Evolutionary conservation across 2,113 vertebrate genomes (phyloP).

Genomic region (human (Homo sapiens)): DNA sequence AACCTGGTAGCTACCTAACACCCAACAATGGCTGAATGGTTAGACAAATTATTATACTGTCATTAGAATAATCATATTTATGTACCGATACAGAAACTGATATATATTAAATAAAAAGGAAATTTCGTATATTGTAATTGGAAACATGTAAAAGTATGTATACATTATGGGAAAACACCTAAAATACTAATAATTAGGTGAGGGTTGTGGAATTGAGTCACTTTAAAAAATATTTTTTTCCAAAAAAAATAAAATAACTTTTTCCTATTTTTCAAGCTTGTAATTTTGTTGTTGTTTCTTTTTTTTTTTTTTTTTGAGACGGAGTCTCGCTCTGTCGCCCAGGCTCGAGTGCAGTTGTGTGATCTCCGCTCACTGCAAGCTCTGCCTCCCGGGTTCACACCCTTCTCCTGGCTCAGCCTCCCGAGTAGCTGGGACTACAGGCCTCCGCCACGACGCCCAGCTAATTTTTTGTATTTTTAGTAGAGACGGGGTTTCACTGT

Average conservation of each 20-base stretch:
- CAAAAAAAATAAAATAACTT: not conserved
- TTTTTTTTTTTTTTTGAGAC: too few species aligned
- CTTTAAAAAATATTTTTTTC: not conserved
- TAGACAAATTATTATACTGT: not conserved
- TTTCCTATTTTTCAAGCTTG: not conserved
- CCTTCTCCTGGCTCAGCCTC: too few species aligned
- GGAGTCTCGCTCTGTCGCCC: too few species aligned
- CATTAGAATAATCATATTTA: constrained; percentile 34
- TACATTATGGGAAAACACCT: not conserved
- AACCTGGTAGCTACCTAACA: not conserved
- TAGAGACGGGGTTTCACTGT: too few species aligned
- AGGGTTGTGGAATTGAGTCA: not conserved
- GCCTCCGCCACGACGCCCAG: too few species aligned
- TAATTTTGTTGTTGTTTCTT: not conserved
- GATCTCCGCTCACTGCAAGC: too few species aligned
- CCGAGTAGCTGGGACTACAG: too few species aligned
- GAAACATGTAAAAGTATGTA: not conserved
- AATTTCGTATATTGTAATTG: not conserved
- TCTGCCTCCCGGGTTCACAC: too few species aligned
- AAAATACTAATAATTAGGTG: not conserved
- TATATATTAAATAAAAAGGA: not conserved
- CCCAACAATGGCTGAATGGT: not conserved
- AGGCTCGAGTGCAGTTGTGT: too few species aligned
- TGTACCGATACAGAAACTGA: not conserved
- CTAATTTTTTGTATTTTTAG: too few species aligned